Conservation (phyloP, 2,113 vertebrate species). For the Podarcis muralis region DNA sequence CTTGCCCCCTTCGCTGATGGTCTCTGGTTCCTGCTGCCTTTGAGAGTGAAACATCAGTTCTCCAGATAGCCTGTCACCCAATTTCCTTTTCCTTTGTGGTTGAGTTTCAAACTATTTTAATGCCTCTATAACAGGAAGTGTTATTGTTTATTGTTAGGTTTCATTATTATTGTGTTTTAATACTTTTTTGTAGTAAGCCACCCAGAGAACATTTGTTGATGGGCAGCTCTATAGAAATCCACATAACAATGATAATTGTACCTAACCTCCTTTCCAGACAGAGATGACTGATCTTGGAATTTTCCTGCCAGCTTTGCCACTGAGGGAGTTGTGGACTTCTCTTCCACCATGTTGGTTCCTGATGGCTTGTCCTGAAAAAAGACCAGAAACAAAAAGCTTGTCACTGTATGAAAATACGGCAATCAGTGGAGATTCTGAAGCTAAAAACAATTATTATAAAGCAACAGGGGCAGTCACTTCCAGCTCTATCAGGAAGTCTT, state of each 20-base stretch:
- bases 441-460: slow-evolving; percentile 38
- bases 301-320: slow-evolving; percentile 80
- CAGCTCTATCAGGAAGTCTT: background rate
- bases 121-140: too few relatives aligned
- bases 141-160: too few relatives aligned
- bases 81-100: background rate
- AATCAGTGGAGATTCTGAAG: slow-evolving; percentile 29
- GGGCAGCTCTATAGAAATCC: too few relatives aligned
- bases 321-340: slow-evolving; percentile 66
- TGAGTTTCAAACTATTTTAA: background rate
- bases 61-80: too few relatives aligned
- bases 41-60: too few relatives aligned
- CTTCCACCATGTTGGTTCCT: slow-evolving; percentile 66
- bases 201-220: too few relatives aligned
- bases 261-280: slow-evolving; percentile 77
- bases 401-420: slow-evolving; percentile 14
- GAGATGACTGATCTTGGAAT: slow-evolving; percentile 75
- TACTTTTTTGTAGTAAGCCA: too few relatives aligned
- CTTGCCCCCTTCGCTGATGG: too few relatives aligned
- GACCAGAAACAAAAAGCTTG: slow-evolving; percentile 20
- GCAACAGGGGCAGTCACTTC: background rate
- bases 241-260: background rate
- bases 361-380: slow-evolving; percentile 71
- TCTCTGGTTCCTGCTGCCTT: too few relatives aligned
- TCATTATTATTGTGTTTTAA: too few relatives aligned